Evolutionary conservation across 2,797 vertebrate species (phyloP), one percentile per base, ranked within the genome.

Genomic region (Neosilurus mollespiculum): DNA sequence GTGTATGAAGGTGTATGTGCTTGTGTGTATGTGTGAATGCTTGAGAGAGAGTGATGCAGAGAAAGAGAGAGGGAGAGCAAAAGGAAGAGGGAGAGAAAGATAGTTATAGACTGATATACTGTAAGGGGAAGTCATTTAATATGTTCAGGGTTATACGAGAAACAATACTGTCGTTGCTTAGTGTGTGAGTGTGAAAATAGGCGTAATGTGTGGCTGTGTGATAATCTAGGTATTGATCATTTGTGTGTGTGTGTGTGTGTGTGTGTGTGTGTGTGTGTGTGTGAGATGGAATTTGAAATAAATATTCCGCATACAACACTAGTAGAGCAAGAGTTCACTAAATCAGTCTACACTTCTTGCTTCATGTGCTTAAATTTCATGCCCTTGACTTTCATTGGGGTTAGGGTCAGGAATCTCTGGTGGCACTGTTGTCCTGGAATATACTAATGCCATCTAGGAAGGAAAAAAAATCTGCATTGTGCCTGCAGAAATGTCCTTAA

Each of bases 301-400:
- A 67, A 69, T 11, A 78, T 61, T 9, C 24, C 8, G 43, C 51
- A 66, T 70, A 26, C 24, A 80, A 64, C 82, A 49, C 49, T 64
- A 80, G 86, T 87, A 83, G 83, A 85, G 26, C 34, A 66, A 76
- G 59, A 78, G 83, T 78, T 85, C 26, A 9, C 22, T 54, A 81
- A 61, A 81, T 81, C 53, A 54, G 4, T 80, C 61, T 69, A 16
- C 56, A 83, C 62, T 65, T 43, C 61, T 43, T 43, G 43, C 43
- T 43, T 43, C 1, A 43, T 43, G 43, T 43, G 1, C 4, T 43
- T 43, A 43, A 4, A 43, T 43, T 43, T 43, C 4, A 43, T 43
- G 43, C 43, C 43, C 43, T 43, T 43, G 8, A 43, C 43, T 43
- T 5, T 43, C 43, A 43, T 8, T 43, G 43, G 43, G 43, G 43